Evolutionary conservation across 2,888 invertebrate species (phyloP).

Genomic region (Gandaritis pyraliata): DNA sequence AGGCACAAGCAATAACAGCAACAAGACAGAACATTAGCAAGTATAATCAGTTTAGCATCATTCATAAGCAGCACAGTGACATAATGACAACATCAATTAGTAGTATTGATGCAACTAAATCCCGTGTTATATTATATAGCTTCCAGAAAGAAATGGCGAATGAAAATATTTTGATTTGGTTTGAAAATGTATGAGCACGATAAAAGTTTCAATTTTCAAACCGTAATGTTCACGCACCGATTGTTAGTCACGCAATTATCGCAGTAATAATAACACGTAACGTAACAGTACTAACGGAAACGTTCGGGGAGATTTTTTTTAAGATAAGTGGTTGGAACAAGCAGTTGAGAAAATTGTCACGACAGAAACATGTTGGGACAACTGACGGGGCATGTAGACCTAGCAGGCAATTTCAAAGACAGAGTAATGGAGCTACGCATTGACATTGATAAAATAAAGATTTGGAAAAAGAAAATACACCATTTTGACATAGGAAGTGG

Average conservation of each 20-base stretch:
- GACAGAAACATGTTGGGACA: too few species aligned
- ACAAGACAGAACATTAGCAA: slow-evolving; percentile 18
- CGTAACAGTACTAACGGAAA: not conserved
- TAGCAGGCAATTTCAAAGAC: too few species aligned
- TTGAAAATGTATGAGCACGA: slow-evolving; percentile 5
- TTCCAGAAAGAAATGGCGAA: not conserved
- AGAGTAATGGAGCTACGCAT: too few species aligned
- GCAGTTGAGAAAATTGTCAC: too few species aligned
- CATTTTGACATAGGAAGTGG: slow-evolving; percentile 21
- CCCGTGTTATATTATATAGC: not conserved
- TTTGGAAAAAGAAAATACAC: slow-evolving; percentile 8
- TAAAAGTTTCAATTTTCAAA: slow-evolving; percentile 28
- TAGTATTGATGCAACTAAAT: slow-evolving; percentile 7
- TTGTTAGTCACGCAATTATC: slow-evolving; percentile 30
- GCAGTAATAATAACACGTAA: slow-evolving; percentile 8
- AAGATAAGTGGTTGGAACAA: too few species aligned
- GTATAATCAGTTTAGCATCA: slow-evolving; percentile 22
- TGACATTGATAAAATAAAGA: too few species aligned
- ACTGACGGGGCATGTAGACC: too few species aligned
- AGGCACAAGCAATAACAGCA: not conserved
- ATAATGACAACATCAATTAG: slow-evolving; percentile 23
- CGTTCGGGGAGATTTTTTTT: too few species aligned
- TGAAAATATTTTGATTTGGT: too few species aligned
- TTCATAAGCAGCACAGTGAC: slow-evolving; percentile 12
- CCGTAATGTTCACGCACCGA: slow-evolving; percentile 37